A percentile compares a stretch with the other conserved stretches of the same genome.
Conservation (phyloP, 2,113 vertebrate genomes). For the Hippolais icterina region DNA sequence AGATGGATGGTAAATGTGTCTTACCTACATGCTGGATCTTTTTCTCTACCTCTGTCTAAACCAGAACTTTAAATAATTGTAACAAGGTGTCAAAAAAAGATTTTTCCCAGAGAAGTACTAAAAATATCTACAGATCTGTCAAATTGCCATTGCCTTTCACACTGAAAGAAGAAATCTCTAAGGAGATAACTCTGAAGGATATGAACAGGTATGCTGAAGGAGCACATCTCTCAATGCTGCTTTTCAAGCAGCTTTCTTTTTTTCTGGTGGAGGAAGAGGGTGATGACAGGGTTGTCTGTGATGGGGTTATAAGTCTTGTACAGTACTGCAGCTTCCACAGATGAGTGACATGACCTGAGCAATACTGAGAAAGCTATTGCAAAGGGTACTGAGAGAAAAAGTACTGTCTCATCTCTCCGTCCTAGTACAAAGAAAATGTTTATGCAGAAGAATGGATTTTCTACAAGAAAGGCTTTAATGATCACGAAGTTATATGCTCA, state of each 20-base stretch:
- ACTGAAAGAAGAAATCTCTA: neutral
- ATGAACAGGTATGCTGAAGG: neutral
- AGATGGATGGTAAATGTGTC: neutral
- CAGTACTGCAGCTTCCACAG: neutral
- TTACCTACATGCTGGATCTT: neutral
- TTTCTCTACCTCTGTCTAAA: neutral
- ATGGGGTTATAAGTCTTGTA: neutral
- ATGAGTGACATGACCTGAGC: neutral
- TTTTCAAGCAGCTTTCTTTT: neutral
- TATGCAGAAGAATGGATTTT: neutral
- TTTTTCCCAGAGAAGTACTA: neutral
- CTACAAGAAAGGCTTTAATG: neutral
- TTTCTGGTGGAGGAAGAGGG: neutral
- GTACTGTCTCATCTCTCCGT: neutral
- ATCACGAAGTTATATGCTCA: neutral
- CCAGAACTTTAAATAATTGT: neutral
- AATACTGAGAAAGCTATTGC: neutral
- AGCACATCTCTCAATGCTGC: neutral
- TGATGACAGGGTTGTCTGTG: neutral
- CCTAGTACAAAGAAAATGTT: neutral
- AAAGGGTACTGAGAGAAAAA: neutral
- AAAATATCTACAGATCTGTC: neutral
- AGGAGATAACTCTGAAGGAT: neutral
- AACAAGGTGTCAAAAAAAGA: neutral
- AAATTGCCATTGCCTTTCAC: neutral